Conservation (phyloP, 2,113 vertebrate species). For the Burhinus bistriatus region DNA sequence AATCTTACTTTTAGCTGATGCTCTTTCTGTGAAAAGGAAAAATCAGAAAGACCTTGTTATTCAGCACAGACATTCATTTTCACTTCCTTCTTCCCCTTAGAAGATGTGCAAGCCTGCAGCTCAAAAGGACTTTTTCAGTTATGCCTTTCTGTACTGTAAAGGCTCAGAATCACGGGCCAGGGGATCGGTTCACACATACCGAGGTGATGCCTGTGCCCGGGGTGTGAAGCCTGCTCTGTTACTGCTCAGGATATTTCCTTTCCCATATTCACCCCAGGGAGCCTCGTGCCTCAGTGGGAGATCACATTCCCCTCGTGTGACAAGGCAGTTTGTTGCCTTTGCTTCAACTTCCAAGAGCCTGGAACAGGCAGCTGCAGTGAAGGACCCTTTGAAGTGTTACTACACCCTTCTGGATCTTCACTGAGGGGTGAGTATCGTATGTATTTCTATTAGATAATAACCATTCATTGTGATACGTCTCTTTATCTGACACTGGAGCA, state of each 20-base stretch:
- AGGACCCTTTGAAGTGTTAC: background rate
- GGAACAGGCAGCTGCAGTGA: background rate
- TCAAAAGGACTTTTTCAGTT: background rate
- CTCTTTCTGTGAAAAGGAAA: background rate
- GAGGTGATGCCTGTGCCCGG: background rate
- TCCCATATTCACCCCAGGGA: background rate
- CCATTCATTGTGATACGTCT: background rate
- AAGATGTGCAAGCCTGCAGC: background rate
- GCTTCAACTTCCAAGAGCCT: background rate
- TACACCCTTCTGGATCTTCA: background rate
- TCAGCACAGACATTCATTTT: background rate
- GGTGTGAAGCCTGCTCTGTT: background rate
- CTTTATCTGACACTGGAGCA: background rate
- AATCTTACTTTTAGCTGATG: background rate
- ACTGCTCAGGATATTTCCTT: background rate
- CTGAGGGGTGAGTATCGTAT: fast-evolving
- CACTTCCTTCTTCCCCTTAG: background rate
- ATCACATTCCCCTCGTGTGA: background rate
- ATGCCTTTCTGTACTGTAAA: background rate
- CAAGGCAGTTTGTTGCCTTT: background rate
- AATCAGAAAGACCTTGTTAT: background rate
- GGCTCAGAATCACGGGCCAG: background rate
- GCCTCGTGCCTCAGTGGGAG: background rate
- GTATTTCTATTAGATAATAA: background rate
- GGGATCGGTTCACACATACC: background rate